Evolutionary conservation across 2,797 vertebrate genomes (phyloP).

Genomic region (Choloepus didactylus): DNA sequence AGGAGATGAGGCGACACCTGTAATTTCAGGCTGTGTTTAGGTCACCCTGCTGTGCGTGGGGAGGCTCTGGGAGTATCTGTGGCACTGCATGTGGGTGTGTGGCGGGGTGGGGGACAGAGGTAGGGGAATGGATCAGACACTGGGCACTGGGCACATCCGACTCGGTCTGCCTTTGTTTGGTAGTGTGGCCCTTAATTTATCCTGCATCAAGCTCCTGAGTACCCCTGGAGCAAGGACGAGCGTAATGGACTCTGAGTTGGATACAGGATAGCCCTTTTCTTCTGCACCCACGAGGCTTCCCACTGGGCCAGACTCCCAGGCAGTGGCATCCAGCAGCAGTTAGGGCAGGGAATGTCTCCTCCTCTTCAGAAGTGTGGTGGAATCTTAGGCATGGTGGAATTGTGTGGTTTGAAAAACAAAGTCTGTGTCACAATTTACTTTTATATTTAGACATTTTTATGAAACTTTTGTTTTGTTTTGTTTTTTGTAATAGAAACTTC

Average conservation of each 20-base stretch:
- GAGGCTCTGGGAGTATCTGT: not conserved
- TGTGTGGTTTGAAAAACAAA: not conserved
- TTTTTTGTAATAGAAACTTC: not conserved
- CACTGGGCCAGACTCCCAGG: fast-evolving
- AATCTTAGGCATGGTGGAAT: not conserved
- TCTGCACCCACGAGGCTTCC: not conserved
- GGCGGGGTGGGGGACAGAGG: not conserved
- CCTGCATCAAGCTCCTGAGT: not conserved
- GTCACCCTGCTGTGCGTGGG: too few relatives aligned
- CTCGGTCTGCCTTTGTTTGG: not conserved
- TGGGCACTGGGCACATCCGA: not conserved
- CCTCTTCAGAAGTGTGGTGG: not conserved
- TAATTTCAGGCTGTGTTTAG: not conserved
- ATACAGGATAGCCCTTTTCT: not conserved
- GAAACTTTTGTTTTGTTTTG: not conserved
- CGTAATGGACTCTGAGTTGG: not conserved
- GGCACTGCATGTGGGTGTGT: too few relatives aligned
- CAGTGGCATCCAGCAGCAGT: fast-evolving
- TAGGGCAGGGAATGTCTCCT: not conserved
- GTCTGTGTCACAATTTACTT: not conserved
- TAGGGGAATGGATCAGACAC: not conserved
- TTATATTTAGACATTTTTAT: not conserved
- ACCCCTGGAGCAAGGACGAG: not conserved
- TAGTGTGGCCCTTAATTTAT: not conserved
- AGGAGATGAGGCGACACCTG: not conserved